A percentile compares a stretch with the other conserved stretches of the same genome.
phyloP scores from a whole-genome alignment of 2,113 vertebrate genomes.

The Channa argus region DNA sequence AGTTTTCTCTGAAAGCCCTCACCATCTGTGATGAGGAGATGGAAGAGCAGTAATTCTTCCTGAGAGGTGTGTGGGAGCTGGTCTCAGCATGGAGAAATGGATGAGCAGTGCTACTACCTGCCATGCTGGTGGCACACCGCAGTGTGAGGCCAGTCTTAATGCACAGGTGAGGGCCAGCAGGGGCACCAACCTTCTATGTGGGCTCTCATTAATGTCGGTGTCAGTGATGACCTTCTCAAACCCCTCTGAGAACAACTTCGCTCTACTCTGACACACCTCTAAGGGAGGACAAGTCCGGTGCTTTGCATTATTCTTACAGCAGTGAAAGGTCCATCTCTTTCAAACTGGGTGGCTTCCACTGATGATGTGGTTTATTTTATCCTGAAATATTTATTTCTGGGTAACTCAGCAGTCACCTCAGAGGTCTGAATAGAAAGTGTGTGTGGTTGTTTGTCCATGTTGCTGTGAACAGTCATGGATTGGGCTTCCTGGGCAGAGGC shows the following conservation, averaged over 20 bases:
- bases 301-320: slow-evolving; percentile 12
- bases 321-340: not conserved
- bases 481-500: not conserved
- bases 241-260: not conserved
- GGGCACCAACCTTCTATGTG: slow-evolving; percentile 35
- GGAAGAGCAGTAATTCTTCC: slow-evolving; percentile 66
- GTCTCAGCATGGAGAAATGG: slow-evolving; percentile 40
- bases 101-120: slow-evolving; percentile 36
- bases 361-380: slow-evolving; percentile 37
- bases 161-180: slow-evolving; percentile 31
- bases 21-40: slow-evolving; percentile 67
- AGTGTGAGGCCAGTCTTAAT: slow-evolving; percentile 37
- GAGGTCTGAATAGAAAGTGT: slow-evolving; percentile 18
- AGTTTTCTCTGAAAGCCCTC: slow-evolving; percentile 48
- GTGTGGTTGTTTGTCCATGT: slow-evolving; percentile 1
- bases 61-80: slow-evolving; percentile 60
- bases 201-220: slow-evolving; percentile 63
- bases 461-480: not conserved
- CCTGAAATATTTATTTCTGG: slow-evolving; percentile 32
- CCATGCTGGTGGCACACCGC: slow-evolving; percentile 33
- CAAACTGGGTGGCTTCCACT: not conserved
- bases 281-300: not conserved
- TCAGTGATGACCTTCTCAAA: slow-evolving; percentile 56
- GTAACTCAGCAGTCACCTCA: slow-evolving; percentile 2
- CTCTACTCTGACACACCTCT: slow-evolving; percentile 8